phyloP scores from a whole-genome alignment of 2,113 vertebrate genomes.

The Sebastes schlegelii region DNA sequence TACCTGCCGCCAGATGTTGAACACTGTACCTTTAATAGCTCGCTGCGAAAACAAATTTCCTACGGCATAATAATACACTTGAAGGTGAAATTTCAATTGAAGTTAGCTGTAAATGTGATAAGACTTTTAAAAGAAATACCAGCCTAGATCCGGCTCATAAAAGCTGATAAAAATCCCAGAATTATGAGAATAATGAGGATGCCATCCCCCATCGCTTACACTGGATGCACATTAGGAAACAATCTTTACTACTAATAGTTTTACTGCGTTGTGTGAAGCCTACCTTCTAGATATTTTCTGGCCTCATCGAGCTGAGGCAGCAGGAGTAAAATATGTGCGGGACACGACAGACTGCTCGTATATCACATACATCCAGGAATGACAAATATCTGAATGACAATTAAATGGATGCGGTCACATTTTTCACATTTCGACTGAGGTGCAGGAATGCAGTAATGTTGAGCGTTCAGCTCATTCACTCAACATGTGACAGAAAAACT shows the following conservation, averaged over 20 bases:
- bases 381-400: conserved; percentile 40
- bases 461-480: conserved; percentile 58
- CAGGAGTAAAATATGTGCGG: conserved; percentile 2
- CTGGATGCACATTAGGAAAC: no score
- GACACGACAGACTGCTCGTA: neutral
- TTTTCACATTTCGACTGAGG: conserved; percentile 50
- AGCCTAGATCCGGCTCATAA: no score
- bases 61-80: no score
- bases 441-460: conserved; percentile 58
- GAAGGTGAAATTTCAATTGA: no score
- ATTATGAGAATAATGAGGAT: neutral
- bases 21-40: no score
- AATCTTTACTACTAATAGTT: neutral
- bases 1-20: no score
- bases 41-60: no score
- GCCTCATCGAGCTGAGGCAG: conserved; percentile 13
- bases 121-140: no score
- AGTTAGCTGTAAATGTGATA: no score
- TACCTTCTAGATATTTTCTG: neutral
- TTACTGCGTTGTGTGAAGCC: neutral
- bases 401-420: conserved; percentile 51
- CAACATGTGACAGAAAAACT: conserved; percentile 21
- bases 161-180: no score
- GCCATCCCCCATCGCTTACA: neutral
- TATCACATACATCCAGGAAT: conserved; percentile 45